Conservation (phyloP, 2,888 invertebrate genomes). For the Noctuana brunneofusca region DNA sequence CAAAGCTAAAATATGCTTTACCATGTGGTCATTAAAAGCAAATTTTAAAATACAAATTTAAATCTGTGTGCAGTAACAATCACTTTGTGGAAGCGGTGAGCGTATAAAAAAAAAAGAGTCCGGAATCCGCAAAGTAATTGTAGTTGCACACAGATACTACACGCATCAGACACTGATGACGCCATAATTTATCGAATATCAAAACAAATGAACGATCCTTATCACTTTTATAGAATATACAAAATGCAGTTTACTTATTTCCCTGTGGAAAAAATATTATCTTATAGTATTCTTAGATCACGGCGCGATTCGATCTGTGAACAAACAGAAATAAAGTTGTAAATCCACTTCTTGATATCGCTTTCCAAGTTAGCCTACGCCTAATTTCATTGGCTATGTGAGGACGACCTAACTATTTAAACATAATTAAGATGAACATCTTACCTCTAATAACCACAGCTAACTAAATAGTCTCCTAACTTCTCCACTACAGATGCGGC, state of each 20-base stretch:
- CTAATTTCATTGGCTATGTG: too few species aligned
- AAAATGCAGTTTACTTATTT: conserved; percentile 84
- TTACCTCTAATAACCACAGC: conserved; percentile 96
- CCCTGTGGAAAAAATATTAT: conserved; percentile 84
- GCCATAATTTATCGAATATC: conserved; percentile 81
- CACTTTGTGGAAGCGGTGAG: conserved; percentile 79
- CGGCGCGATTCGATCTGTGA: conserved; percentile 81
- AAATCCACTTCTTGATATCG: background rate
- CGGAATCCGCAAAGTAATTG: conserved; percentile 80
- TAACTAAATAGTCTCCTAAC: conserved; percentile 98
- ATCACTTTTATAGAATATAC: conserved; percentile 84
- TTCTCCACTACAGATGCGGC: conserved; percentile 98
- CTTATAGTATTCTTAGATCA: conserved; percentile 83
- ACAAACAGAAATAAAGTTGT: conserved; percentile 45
- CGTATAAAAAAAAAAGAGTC: conserved; percentile 79
- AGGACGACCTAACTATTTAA: too few species aligned
- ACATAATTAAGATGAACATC: too few species aligned
- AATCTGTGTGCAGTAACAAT: conserved; percentile 72
- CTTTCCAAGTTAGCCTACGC: too few species aligned
- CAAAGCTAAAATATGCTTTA: conserved; percentile 71
- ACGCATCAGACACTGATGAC: conserved; percentile 76
- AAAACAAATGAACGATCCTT: conserved; percentile 82
- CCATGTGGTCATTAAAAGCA: conserved; percentile 72
- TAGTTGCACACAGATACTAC: conserved; percentile 70
- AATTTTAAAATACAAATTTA: conserved; percentile 72